Base-by-base conservation (phyloP, 2,888 invertebrate species). In the Epistrophella euchroma region DNA sequence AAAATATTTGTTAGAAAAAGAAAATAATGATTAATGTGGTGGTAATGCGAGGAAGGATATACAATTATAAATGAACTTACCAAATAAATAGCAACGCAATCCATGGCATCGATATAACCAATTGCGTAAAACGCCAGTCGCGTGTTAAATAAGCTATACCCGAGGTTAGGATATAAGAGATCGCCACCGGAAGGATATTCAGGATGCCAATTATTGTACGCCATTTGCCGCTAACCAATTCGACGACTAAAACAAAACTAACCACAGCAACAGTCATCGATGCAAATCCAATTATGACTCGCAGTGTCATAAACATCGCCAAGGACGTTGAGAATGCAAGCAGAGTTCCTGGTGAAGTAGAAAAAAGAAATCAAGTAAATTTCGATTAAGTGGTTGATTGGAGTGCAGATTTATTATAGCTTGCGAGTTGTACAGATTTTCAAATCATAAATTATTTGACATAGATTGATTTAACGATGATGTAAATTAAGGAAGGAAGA, bases 181-280 rank as follows among this genome's bases (percentile, higher is more conserved):
- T 89, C 37, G 95, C 94, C 9, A 95, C 94, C 17, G 95, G 95
- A 89, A 95, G 93, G 83, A 95, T 92, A 90, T 94, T 95, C 40
- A 94, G 93, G 62, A 95, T 94, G 5, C 95, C 95, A 82, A 95
- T 93, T 81, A 95, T 93, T 52, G 94, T 95, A 84, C 95, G 92
- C 94, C 95, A 95, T 89, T 94, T 93, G 50, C 95, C 95, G 81
- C 95, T 95, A 22, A 95, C 94, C 82, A 95, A 90, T 92, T 95
- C 95, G 89, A 95, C 94, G 71, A 94, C 94, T 56, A 95, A 91
- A 37, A 95, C 95, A 91, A 95, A 95, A 78, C 95, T 94, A 68
- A 97, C 96, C 88, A 97, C 95, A 86, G 91, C 90, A 88, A 92
- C 92, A 78, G 95, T 94, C 90, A 95, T 94, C 79, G 94, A 94